These are phyloP conservation scores for Boleophthalmus pectinirostris DNA, from an alignment of 2,113 vertebrate species.

Conservation along the genomic window DNA sequence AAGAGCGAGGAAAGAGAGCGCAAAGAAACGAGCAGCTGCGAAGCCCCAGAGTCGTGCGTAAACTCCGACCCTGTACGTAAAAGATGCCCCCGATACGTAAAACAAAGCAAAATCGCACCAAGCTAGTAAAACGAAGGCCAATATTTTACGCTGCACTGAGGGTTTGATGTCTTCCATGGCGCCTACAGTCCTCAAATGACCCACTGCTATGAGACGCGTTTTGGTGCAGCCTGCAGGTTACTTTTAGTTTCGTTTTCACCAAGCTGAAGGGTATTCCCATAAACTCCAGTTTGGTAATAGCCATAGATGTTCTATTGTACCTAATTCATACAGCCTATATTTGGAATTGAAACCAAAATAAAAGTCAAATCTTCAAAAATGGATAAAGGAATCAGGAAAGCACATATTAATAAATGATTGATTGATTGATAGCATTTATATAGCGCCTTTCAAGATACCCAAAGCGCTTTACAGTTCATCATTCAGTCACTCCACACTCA, in stretches of 20 bases:
- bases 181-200: conserved; percentile 13
- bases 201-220: rapidly evolving
- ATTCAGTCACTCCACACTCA: no score
- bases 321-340: background rate
- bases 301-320: background rate
- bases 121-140: rapidly evolving
- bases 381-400: no score
- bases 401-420: no score
- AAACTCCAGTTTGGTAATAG: background rate
- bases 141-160: rapidly evolving
- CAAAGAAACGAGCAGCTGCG: conserved; percentile 48
- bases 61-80: background rate
- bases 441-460: no score
- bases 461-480: no score
- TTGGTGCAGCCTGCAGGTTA: background rate
- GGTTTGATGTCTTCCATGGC: background rate
- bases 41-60: conserved; percentile 47
- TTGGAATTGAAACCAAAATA: no score
- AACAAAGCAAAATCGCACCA: conserved; percentile 51
- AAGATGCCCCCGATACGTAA: conserved; percentile 25
- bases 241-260: conserved; percentile 59
- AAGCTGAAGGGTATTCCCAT: conserved; percentile 6
- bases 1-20: rapidly evolving
- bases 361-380: no score
- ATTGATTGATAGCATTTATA: no score